Evolutionary conservation across 2,113 vertebrate genomes (phyloP), one percentile per base, ranked within the genome.

Genomic region (Amblyopsis rosae): DNA sequence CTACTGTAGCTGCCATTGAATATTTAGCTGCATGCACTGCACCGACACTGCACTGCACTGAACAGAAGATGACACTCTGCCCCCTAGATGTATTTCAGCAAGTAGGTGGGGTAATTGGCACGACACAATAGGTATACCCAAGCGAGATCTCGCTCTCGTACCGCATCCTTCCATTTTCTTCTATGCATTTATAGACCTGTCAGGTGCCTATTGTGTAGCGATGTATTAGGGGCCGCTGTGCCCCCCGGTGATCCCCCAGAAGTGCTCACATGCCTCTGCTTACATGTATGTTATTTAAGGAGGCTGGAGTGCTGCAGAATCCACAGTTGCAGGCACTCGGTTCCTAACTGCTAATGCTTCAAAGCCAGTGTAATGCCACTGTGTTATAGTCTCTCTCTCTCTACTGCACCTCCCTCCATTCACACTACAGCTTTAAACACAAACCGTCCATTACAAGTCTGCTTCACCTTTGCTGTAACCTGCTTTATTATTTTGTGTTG

Each of bases 121-220:
- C 0, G 56, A 59, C 12, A 45, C 12, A 59, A 41, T 15, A 73
- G 7, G 12, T 70, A 17, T 60, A 26, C 59, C 35, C 49, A 4
- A 72, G 59, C 73, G 75, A 69, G 7, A 57, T 75, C 3, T 4
- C 69, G 61, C 49, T 26, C 61, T 35, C 53, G 45, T 59, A 59
- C 61, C 48, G 32, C 77, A 63, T 70, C 79, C 73, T 79, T 73
- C 59, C 46, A 9, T 63, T 55, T 17, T 77, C 67, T 61, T 32
- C 12, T 26, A 55, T 26, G 67, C 82, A 83, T 84, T 84, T 87
- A 78, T 80, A 82, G 79, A 79, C 10, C 32, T 61, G 73, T 75
- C 76, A 71, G 70, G 76, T 69, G 49, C 61, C 75, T 73, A 57
- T 62, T 61, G 61, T 64, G 69, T 75, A 75, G 68, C 47, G 59